Conservation (phyloP, 2,888 invertebrate species). For the Dolichopus griseipennis region DNA sequence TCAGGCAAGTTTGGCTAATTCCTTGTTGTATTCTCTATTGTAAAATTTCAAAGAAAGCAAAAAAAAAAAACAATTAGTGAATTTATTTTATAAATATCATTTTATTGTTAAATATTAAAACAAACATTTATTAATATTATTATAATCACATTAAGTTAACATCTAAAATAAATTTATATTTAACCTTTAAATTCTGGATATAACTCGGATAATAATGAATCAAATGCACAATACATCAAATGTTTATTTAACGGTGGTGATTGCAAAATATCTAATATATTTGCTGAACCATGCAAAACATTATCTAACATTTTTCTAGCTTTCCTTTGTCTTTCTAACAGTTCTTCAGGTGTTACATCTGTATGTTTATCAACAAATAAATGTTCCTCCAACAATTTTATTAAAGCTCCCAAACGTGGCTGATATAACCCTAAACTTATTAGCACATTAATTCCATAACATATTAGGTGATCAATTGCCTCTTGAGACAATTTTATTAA, state of each 20-base stretch:
- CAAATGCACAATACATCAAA: constrained; percentile 70
- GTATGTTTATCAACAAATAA: constrained; percentile 35
- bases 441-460: constrained; percentile 39
- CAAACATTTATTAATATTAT: no score
- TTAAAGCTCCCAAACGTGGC: constrained; percentile 50
- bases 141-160: neutral
- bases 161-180: neutral
- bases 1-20: no score
- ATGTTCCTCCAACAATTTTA: constrained; percentile 48
- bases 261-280: constrained; percentile 47
- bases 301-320: constrained; percentile 43
- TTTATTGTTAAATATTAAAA: no score
- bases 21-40: no score
- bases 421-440: constrained; percentile 45
- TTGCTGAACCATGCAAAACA: constrained; percentile 40
- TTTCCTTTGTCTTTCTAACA: constrained; percentile 34
- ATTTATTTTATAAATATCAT: no score
- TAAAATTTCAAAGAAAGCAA: no score
- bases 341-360: constrained; percentile 32
- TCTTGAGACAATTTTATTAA: constrained; percentile 43
- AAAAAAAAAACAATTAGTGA: no score
- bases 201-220: constrained; percentile 62
- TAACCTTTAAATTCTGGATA: constrained; percentile 57
- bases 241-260: constrained; percentile 55
- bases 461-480: constrained; percentile 44